Base-by-base conservation (phyloP, 1,140 invertebrate species). In the Drosophila sp. region DNA sequence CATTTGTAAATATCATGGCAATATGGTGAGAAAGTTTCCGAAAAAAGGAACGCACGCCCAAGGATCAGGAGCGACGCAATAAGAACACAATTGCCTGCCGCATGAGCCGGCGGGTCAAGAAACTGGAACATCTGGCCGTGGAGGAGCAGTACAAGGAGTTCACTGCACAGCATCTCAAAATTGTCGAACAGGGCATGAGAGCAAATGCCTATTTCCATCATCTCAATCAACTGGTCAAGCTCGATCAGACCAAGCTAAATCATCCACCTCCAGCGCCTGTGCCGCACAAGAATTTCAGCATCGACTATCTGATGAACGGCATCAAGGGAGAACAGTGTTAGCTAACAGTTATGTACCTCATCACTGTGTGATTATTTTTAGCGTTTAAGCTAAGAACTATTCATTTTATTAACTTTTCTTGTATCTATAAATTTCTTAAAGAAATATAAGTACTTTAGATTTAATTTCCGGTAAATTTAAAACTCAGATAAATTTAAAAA, bases 21-120 rank as follows among this genome's bases (percentile, higher is more conserved):
- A 91, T 18, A 91, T 91, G 90, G 90, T 91, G n/a, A 36, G 90
- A 0, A 79, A 81, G 9, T 91, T 91, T 29, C 90, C 90, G n/a
- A 2, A 90, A 90, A 25, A 91, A 90, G n/a, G 80, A 91, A 38
- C 90, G 90, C 5, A 58, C 86, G n/a, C 72, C 78, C 9, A 90
- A 91, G 58, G 90, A 91, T 43, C 90, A 91, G 65, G 90, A 91
- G 38, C 66, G 90, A 2, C 80, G 90, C 4, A 76, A 91, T 53
- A 91, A 91, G 51, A 91, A 91, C 59, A 91, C 90, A 3, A 81
- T 91, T 25, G 90, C 90, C 53, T 91, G 90, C 21, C 79, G 90
- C 18, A 82, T 89, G 70, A 91, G 90, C 25, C 77, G 90, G 9
- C 81, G 90, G 0, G 78, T 65, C 16, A 91, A 77, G 58, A 91